phyloP scores from a whole-genome alignment of 2,113 vertebrate species.

The Oenanthe oenanthe region DNA sequence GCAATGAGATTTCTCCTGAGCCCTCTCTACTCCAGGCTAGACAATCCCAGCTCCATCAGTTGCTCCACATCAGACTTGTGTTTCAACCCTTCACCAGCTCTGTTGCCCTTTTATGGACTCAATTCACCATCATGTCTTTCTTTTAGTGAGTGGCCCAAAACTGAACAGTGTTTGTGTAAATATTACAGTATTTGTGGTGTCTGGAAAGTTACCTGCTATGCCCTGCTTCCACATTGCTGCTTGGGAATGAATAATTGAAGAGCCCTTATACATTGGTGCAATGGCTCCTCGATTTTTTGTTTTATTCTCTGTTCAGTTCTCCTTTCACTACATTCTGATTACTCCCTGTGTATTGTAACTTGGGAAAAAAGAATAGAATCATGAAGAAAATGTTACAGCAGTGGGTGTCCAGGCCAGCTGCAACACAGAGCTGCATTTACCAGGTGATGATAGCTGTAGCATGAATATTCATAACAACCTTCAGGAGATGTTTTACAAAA shows the following conservation, averaged over 20 bases:
- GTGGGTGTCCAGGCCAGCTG: background rate
- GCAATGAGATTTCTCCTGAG: rapidly evolving
- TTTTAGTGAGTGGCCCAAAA: background rate
- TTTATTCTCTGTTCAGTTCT: background rate
- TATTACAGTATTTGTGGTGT: too few species aligned
- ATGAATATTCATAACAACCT: constrained; percentile 55
- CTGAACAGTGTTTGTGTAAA: too few species aligned
- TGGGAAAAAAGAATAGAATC: background rate
- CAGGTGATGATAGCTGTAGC: background rate
- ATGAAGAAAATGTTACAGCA: background rate
- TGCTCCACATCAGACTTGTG: background rate
- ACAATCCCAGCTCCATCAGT: background rate
- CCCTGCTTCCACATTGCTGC: background rate
- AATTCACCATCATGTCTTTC: background rate
- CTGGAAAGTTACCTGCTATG: background rate
- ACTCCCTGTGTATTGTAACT: rapidly evolving
- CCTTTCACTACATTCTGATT: background rate
- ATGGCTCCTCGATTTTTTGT: background rate
- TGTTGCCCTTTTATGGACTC: background rate
- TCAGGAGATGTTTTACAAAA: constrained; percentile 41
- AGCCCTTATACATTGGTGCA: background rate
- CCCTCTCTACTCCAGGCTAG: background rate
- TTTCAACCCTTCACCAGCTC: background rate
- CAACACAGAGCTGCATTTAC: background rate
- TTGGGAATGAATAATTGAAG: background rate